phyloP scores from a whole-genome alignment of 2,113 vertebrate species.

The Halcyon senegalensis region DNA sequence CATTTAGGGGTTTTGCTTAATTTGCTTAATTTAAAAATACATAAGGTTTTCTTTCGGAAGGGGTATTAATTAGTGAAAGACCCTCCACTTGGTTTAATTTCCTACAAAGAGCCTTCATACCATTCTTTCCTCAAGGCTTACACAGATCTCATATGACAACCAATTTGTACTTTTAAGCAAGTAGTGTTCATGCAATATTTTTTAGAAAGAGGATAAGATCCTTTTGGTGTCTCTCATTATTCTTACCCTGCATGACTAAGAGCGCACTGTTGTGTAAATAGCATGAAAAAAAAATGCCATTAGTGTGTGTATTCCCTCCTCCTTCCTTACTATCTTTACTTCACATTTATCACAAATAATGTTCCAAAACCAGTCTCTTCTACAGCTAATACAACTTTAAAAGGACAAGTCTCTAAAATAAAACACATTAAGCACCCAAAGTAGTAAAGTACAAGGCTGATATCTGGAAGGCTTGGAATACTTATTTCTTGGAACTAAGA shows the following conservation, averaged over 20 bases:
- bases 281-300: neutral
- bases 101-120: slow-evolving; percentile 36
- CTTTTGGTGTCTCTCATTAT: neutral
- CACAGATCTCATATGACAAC: neutral
- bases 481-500: neutral
- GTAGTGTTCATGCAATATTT: slow-evolving; percentile 40
- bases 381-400: neutral
- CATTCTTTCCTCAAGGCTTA: slow-evolving; percentile 55
- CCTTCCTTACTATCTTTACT: neutral
- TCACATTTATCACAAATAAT: neutral
- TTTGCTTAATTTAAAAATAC: slow-evolving; percentile 29
- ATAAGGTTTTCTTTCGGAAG: slow-evolving; percentile 3
- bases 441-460: neutral
- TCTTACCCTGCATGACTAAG: slow-evolving; percentile 35
- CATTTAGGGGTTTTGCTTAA: neutral
- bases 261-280: slow-evolving; percentile 42
- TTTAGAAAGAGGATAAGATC: neutral
- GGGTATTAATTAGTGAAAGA: slow-evolving; percentile 64
- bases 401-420: neutral
- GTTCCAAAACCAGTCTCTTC: neutral
- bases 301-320: neutral
- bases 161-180: slow-evolving; percentile 59
- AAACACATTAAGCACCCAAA: neutral
- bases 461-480: neutral
- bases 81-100: slow-evolving; percentile 17